phyloP scores from a whole-genome alignment of 2,797 vertebrate genomes.

The Notoglanidium macrostoma region DNA sequence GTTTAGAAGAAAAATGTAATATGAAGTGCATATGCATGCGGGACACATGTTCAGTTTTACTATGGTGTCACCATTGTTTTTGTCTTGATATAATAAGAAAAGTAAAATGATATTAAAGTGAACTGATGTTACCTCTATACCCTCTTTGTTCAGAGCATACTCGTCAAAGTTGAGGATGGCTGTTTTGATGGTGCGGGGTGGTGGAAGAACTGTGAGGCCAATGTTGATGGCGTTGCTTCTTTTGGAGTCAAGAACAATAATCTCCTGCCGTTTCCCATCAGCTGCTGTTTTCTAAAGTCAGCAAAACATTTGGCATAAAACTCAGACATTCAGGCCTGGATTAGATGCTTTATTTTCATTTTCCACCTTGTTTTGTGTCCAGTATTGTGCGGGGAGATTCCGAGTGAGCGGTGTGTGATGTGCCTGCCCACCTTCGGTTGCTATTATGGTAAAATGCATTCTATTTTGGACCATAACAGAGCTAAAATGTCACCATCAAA shows the following conservation, averaged over 20 bases:
- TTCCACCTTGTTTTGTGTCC: background rate
- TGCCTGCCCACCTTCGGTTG: background rate
- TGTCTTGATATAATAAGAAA: background rate
- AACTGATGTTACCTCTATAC: constrained; percentile 87
- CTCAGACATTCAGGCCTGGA: background rate
- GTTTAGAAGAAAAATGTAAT: constrained; percentile 32
- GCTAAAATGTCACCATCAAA: constrained; percentile 24
- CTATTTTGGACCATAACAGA: background rate
- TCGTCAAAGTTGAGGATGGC: constrained; percentile 98
- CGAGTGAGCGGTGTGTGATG: background rate
- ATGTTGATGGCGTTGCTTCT: constrained; percentile 98
- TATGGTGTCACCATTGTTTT: background rate
- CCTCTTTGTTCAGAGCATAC: constrained; percentile 98
- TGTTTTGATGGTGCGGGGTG: constrained; percentile 96
- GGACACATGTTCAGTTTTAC: background rate
- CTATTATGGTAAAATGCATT: background rate
- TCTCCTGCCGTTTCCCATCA: constrained; percentile 95
- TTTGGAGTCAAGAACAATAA: constrained; percentile 95
- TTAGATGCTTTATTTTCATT: background rate
- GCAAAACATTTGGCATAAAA: constrained; percentile 17
- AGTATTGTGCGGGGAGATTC: background rate
- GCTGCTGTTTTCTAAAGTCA: constrained; percentile 87
- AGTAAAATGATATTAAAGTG: background rate
- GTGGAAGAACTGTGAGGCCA: constrained; percentile 92
- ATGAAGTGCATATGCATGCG: constrained; percentile 39